Evolutionary conservation across 2,797 vertebrate species (phyloP), one percentile per base, ranked within the genome.

Genomic region (Muraenolepis orangiensis): DNA sequence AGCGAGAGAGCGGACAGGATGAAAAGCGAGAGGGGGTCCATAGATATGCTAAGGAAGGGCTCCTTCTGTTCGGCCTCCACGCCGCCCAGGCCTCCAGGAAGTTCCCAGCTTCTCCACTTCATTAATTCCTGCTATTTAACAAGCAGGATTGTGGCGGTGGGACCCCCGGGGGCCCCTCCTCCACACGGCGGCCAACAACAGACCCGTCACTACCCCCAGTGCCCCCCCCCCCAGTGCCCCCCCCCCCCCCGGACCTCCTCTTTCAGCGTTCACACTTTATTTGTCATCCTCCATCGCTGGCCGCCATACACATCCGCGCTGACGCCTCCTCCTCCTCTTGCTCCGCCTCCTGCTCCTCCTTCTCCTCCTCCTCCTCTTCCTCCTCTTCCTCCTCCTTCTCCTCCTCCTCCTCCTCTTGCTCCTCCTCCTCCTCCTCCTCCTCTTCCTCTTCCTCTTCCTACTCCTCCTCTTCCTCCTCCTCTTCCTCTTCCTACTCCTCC

Each of bases 91-190:
- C 85, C 85, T n/a, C n/a, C 84, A 94, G 91, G 90, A 91, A 91
- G 90, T 95, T 94, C 92, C 90, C 85, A 93, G 90, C 91, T 90
- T 88, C 83, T 86, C 85, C 92, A 94, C 92, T 95, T 94, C 94
- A 94, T 94, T 95, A 95, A 94, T 92, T 94, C 91, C 91, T 88
- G 87, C 88, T 92, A 92, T 23, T 94, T 94, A 93, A 93, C 90
- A 91, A 93, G 88, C 81, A 79, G 88, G 76, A 87, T 88, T 91
- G 88, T 90, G 91, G 91, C 81, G 90, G 88, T 88, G 86, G 85
- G 90, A 89, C 89, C 86, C 85, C 88, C 38, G 51, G 51, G 89
- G 87, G 84, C 87, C 88, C 80, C 89, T 90, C 80, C 89, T 90
- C 92, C 90, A 91, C 88, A 88, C 87, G 85, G 85, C 80, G 86